Evolutionary conservation across 1,140 invertebrate species (phyloP), one percentile per base, ranked within the genome.

Genomic region (Drosophila sp.): DNA sequence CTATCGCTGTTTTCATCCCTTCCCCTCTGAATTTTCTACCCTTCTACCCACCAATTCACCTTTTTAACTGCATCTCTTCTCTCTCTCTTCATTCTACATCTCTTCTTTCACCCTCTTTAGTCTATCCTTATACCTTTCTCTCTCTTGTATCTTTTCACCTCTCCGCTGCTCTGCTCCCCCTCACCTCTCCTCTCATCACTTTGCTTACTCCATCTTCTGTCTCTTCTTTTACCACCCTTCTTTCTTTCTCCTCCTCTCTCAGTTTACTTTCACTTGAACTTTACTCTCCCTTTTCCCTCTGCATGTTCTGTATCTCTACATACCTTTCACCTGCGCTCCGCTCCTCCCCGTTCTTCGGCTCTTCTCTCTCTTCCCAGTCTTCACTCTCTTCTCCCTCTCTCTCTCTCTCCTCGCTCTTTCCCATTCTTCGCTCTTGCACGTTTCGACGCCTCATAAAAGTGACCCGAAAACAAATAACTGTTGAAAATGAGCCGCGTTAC

Each of bases 401-500:
- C 8, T 9, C 34, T 41, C n/a, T n/a, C n/a, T n/a, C 21, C 21
- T 2, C 8, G 1, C 38, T 4, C 21, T 2, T 14, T 2, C n/a
- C 50, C 25, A 21, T 1, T 21, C n/a, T 32, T 25, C 0, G 7
- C 48, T 29, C 13, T 7, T 21, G 7, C 40, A 32, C 27, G 7
- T 64, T 43, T 64, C 48, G 62, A 27, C 45, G 43, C 45, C 46
- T 57, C 53, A 38, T 65, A 46, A 65, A 66, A 38, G 40, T 25
- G 63, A 66, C n/a, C 54, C 64, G 43, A 64, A 63, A 64, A 56
- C 67, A 64, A 71, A 71, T 64, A 71, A 27, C 67, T 63, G 67
- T 71, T 71, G 59, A 63, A 71, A 64, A 71, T 64, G 50, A 78
- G 50, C 63, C 65, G 66, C 72, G 63, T 76, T 84, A 79, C 80